These are phyloP conservation scores for Synodontis membranacea DNA, from an alignment of 2,113 vertebrate genomes.

Conservation along the genomic window DNA sequence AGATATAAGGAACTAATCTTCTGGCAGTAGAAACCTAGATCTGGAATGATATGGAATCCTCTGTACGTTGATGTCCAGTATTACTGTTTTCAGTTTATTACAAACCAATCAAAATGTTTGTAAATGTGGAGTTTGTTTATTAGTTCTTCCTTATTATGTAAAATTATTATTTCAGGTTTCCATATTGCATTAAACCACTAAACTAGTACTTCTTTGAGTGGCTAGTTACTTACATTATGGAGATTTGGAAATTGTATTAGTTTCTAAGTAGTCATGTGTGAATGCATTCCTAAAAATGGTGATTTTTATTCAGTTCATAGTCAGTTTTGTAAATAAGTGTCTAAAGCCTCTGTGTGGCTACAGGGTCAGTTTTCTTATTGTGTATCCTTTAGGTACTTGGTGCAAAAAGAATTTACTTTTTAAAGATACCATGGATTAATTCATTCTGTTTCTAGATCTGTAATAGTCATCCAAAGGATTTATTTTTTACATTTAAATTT, in stretches of 20 bases:
- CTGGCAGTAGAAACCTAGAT: neutral
- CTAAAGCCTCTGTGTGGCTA: neutral
- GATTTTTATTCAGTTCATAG: neutral
- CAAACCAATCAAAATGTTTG: too few species aligned
- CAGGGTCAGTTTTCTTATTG: neutral
- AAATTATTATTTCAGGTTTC: too few species aligned
- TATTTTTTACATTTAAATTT: neutral
- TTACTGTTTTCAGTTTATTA: too few species aligned
- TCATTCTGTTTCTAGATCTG: neutral
- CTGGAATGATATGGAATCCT: neutral
- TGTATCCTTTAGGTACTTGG: neutral
- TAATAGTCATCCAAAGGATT: neutral
- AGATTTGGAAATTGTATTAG: neutral
- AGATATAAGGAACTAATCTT: neutral
- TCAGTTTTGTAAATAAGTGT: neutral
- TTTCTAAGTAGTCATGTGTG: neutral
- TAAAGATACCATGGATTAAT: neutral
- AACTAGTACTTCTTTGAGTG: too few species aligned
- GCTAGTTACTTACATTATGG: neutral
- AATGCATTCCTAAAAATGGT: neutral
- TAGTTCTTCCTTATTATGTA: too few species aligned
- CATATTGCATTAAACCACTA: too few species aligned
- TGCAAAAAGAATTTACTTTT: neutral
- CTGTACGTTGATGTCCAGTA: too few species aligned
- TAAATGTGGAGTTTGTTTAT: too few species aligned